Conservation (phyloP, 2,797 vertebrate species). For the Carcharodon carcharias region DNA sequence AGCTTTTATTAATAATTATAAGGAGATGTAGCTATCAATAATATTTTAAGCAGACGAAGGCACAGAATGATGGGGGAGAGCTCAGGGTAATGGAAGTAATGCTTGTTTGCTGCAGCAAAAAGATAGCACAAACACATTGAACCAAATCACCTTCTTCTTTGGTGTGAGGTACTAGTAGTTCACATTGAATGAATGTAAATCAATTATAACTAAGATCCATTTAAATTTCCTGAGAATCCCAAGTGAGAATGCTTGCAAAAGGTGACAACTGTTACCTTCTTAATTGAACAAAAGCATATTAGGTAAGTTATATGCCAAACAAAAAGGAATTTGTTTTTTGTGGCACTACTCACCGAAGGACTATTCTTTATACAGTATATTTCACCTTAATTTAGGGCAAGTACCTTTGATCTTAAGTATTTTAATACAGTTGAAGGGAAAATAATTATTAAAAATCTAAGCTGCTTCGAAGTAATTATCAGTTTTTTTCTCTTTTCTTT, state of each 20-base stretch:
- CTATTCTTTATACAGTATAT: not conserved
- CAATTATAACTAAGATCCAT: not conserved
- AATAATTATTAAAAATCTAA: not conserved
- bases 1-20: not conserved
- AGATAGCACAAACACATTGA: not conserved
- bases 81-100: not conserved
- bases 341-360: not conserved
- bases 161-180: not conserved
- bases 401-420: not conserved
- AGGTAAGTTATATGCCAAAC: not conserved
- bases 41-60: not conserved
- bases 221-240: not conserved
- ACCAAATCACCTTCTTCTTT: not conserved
- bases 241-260: not conserved
- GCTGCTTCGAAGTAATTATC: not conserved
- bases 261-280: not conserved
- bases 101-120: not conserved
- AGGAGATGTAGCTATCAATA: not conserved
- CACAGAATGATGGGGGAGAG: not conserved
- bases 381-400: not conserved
- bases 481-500: not conserved
- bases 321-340: not conserved
- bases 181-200: not conserved
- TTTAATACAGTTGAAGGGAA: not conserved
- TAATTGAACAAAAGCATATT: not conserved